Conservation (phyloP, 2,888 invertebrate genomes). For the Dicycla oo region DNA sequence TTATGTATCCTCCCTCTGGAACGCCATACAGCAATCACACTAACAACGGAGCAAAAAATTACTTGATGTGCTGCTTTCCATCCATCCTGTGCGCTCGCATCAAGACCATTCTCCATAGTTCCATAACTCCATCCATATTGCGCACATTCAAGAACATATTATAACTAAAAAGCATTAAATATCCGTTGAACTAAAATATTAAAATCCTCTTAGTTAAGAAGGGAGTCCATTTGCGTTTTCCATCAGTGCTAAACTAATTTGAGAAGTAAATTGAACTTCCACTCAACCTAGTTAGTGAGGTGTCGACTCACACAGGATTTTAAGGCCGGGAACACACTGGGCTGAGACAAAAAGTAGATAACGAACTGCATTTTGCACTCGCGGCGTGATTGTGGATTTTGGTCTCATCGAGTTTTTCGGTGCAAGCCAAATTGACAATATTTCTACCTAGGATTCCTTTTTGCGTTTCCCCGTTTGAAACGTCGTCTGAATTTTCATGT, state of each 20-base stretch:
- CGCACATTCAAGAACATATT: too few relatives aligned
- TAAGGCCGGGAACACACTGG: slow-evolving; percentile 45
- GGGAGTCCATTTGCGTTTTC: slow-evolving; percentile 60
- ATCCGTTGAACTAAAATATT: slow-evolving; percentile 32
- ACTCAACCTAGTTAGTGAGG: slow-evolving; percentile 75
- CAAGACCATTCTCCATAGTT: too few relatives aligned
- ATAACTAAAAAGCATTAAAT: neutral
- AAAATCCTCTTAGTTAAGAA: slow-evolving; percentile 48
- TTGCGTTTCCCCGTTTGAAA: neutral
- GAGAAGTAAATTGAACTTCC: slow-evolving; percentile 77
- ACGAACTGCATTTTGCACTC: neutral
- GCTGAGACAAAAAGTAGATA: neutral
- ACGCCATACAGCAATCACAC: too few relatives aligned
- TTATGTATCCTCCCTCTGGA: too few relatives aligned
- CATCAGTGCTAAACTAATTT: slow-evolving; percentile 75
- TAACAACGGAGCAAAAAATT: too few relatives aligned
- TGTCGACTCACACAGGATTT: slow-evolving; percentile 65
- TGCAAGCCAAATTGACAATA: neutral
- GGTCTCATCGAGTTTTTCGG: neutral
- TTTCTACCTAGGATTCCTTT: neutral
- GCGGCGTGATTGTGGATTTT: neutral
- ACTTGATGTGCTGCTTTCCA: too few relatives aligned
- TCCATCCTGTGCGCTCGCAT: too few relatives aligned
- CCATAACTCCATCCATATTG: too few relatives aligned
- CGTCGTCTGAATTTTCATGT: neutral